Percentiles rank a stretch among this genome's conserved stretches.
Conservation (phyloP, 2,113 vertebrate species). For the Muscicapa adusta region DNA sequence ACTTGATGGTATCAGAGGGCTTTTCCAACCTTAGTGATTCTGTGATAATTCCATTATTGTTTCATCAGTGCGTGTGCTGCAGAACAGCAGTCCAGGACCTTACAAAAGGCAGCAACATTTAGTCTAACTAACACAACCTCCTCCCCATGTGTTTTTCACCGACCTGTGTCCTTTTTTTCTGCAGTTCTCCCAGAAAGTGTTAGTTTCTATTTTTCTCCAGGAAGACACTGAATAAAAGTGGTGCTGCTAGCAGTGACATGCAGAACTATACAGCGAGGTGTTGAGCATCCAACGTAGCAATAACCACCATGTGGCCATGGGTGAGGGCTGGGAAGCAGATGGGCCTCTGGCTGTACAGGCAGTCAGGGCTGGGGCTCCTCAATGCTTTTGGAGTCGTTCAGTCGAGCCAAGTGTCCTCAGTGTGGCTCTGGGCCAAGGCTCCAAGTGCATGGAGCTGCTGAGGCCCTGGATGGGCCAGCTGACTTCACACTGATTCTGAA, state of each 20-base stretch:
- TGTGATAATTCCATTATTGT: background rate
- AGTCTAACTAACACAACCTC: background rate
- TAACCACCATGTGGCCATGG: background rate
- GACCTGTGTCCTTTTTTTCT: background rate
- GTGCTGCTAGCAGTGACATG: background rate
- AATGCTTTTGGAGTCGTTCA: background rate
- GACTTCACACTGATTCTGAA: background rate
- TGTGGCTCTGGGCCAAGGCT: background rate
- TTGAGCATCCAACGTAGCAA: background rate
- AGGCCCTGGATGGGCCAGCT: background rate
- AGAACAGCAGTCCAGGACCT: background rate
- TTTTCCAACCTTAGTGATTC: background rate
- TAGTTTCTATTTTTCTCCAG: background rate
- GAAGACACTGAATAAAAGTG: background rate
- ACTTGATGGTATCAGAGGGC: background rate
- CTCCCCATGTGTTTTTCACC: background rate
- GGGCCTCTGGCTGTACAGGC: background rate
- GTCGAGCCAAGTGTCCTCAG: rapidly evolving
- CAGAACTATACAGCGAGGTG: background rate
- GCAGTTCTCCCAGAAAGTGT: background rate
- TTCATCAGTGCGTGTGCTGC: background rate
- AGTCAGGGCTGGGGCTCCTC: background rate
- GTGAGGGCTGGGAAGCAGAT: background rate
- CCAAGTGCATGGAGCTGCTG: background rate
- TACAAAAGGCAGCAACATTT: background rate